phyloP scores from a whole-genome alignment of 2,113 vertebrate species.

The Melanostigma gelatinosum region DNA sequence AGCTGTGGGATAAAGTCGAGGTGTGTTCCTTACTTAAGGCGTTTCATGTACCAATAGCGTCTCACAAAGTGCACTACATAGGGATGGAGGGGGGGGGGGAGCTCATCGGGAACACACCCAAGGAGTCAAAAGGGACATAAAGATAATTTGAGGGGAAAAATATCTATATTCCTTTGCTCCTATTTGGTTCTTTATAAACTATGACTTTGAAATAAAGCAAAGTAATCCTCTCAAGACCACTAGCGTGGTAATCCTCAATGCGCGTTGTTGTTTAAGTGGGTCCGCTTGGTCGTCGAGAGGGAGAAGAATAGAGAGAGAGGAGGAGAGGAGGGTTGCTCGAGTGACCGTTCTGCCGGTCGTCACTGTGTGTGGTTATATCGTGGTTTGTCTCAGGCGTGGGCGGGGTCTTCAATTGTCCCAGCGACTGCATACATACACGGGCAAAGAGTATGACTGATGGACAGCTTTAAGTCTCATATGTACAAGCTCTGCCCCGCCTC shows the following conservation, averaged over 20 bases:
- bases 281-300: conserved; percentile 48
- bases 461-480: conserved; percentile 61
- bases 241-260: conserved; percentile 47
- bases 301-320: conserved; percentile 19
- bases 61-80: conserved; percentile 81
- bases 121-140: conserved; percentile 32
- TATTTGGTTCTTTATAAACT: conserved; percentile 74
- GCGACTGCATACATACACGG: conserved; percentile 42
- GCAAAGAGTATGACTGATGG: conserved; percentile 34
- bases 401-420: conserved; percentile 45
- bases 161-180: conserved; percentile 52
- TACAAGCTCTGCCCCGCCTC: conserved; percentile 67
- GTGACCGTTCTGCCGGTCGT: conserved; percentile 49
- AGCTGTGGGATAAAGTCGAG: conserved; percentile 47
- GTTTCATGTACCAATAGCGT: conserved; percentile 80
- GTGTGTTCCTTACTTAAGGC: conserved; percentile 80
- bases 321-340: conserved; percentile 47
- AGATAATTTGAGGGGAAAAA: conserved; percentile 66
- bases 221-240: conserved; percentile 58
- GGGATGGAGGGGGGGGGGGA: conserved; percentile 26
- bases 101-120: conserved; percentile 56
- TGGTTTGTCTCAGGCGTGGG: conserved; percentile 72
- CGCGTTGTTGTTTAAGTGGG: conserved; percentile 32
- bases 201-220: conserved; percentile 66
- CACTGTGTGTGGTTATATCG: conserved; percentile 62